A percentile compares a stretch with the other conserved stretches of the same genome.
These are phyloP conservation scores for Pantherophis alleghaniensis DNA, from an alignment of 2,797 vertebrate genomes.

Conservation along the genomic window DNA sequence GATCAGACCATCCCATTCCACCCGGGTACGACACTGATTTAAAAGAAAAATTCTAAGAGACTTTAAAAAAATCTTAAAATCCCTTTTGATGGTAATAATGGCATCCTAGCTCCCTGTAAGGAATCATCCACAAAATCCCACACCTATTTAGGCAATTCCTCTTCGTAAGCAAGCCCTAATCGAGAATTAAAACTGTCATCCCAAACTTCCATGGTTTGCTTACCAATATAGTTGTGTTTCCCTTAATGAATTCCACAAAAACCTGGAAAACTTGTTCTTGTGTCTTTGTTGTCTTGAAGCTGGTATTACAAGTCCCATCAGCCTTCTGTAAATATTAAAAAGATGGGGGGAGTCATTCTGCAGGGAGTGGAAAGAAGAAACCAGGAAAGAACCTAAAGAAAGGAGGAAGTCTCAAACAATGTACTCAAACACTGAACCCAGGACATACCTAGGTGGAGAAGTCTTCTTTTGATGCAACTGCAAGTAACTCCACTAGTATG, in stretches of 20 bases:
- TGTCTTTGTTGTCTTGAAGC: slow-evolving; percentile 94
- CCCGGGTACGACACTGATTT: not conserved
- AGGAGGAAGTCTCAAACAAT: not conserved
- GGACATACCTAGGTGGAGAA: not conserved
- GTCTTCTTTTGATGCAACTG: not conserved
- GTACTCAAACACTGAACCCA: not conserved
- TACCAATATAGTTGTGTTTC: slow-evolving; percentile 84
- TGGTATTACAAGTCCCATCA: slow-evolving; percentile 91
- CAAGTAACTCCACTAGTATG: not conserved
- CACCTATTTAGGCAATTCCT: not conserved
- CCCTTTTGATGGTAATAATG: not conserved
- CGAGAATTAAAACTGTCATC: not conserved
- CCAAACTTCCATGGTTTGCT: slow-evolving; percentile 43
- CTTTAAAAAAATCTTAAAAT: not conserved
- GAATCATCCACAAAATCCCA: slow-evolving; percentile 20
- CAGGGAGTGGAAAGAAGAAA: not conserved
- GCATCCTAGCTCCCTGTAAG: not conserved
- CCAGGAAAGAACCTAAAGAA: not conserved
- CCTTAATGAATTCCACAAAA: slow-evolving; percentile 88
- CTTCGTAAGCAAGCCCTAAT: not conserved
- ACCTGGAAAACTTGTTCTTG: slow-evolving; percentile 86
- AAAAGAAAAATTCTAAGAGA: not conserved
- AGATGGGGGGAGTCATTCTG: not conserved
- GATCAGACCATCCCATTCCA: not conserved
- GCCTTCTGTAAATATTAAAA: slow-evolving; percentile 78